Evolutionary conservation across 2,113 vertebrate genomes (phyloP).

Genomic region (Menura novaehollandiae): DNA sequence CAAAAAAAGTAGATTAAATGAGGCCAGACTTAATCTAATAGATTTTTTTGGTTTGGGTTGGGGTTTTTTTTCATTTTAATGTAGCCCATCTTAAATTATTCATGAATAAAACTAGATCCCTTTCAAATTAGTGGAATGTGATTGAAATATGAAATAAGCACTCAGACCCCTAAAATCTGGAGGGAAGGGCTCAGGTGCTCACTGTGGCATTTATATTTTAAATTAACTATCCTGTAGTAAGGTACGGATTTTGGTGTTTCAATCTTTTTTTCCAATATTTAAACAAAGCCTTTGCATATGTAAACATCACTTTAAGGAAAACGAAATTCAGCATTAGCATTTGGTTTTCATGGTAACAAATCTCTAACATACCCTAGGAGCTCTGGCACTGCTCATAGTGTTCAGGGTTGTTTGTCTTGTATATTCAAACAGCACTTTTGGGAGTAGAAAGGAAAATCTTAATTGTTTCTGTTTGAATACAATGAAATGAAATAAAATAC

Average conservation of each 20-base stretch:
- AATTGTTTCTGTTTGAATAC: slow-evolving; percentile 27
- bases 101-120: not conserved
- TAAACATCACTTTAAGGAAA: slow-evolving; percentile 52
- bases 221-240: slow-evolving; percentile 9
- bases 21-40: slow-evolving; percentile 8
- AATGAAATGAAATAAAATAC: not conserved
- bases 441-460: slow-evolving; percentile 15
- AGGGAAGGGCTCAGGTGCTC: not conserved
- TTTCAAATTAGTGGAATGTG: slow-evolving; percentile 11
- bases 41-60: not conserved
- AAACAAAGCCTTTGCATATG: slow-evolving; percentile 51
- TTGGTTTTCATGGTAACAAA: slow-evolving; percentile 42
- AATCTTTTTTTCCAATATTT: slow-evolving; percentile 26
- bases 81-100: not conserved
- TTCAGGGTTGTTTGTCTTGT: slow-evolving; percentile 21
- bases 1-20: not conserved
- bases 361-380: not conserved
- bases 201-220: slow-evolving; percentile 7
- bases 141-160: not conserved
- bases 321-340: slow-evolving; percentile 13
- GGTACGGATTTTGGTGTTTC: slow-evolving; percentile 18
- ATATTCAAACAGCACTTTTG: slow-evolving; percentile 22
- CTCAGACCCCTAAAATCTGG: not conserved
- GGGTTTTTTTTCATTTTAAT: slow-evolving; percentile 21
- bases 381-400: not conserved